Conservation (phyloP, 2,888 invertebrate genomes). For the Mimumesa dahlbomi region DNA sequence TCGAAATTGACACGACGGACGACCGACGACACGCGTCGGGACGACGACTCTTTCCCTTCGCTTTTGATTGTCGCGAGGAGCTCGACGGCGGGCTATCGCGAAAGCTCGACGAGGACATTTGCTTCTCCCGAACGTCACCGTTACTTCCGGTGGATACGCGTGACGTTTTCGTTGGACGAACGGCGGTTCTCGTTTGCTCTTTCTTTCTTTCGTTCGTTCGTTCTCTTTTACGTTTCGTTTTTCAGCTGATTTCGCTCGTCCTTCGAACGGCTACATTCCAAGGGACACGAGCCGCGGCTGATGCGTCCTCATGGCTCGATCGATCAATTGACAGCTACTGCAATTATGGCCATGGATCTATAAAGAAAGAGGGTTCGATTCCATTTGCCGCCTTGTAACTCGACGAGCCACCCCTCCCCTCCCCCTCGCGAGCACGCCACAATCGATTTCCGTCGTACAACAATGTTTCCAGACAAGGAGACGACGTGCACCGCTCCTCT, state of each 20-base stretch:
- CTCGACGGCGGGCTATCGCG: conserved; percentile 50
- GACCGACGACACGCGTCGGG: conserved; percentile 22
- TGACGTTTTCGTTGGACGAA: conserved; percentile 12
- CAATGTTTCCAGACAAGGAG: conserved; percentile 27
- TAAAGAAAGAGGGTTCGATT: conserved; percentile 60
- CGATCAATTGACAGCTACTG: conserved; percentile 65
- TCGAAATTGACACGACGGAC: conserved; percentile 25
- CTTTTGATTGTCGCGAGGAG: conserved; percentile 30
- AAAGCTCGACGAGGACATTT: conserved; percentile 60
- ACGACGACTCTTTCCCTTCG: conserved; percentile 16
- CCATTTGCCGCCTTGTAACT: conserved; percentile 6
- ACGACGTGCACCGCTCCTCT: not conserved
- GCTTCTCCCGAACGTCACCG: conserved; percentile 38
- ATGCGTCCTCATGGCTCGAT: conserved; percentile 66
- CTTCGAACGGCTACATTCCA: conserved; percentile 54
- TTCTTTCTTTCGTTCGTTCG: not conserved
- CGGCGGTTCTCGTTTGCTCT: not conserved
- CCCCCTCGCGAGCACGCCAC: not conserved
- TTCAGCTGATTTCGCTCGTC: not conserved
- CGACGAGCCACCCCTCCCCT: too few relatives aligned
- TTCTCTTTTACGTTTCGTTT: not conserved
- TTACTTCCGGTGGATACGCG: conserved; percentile 21
- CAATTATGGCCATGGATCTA: conserved; percentile 75
- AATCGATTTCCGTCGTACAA: conserved; percentile 38
- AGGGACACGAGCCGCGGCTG: conserved; percentile 64